Evolutionary conservation across 2,888 invertebrate genomes (phyloP).

Genomic region (Callyntrura sp.): DNA sequence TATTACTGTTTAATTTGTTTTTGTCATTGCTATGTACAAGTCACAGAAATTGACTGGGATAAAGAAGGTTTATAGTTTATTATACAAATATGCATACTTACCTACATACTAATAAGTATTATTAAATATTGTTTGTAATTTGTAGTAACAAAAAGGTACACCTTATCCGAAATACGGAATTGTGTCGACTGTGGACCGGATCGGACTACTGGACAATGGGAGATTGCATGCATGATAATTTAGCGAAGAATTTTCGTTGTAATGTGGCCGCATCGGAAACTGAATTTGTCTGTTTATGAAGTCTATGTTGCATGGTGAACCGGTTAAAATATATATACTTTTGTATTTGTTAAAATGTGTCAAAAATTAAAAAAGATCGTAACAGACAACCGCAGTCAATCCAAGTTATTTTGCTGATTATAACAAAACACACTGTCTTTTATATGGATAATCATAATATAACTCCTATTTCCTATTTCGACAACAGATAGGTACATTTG

Average conservation of each 20-base stretch:
- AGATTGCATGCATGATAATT: not conserved
- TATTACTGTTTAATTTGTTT: not conserved
- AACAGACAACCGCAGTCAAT: too few relatives aligned
- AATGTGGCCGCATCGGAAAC: not conserved
- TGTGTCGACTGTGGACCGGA: not conserved
- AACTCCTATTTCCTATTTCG: conserved; percentile 10
- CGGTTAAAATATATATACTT: conserved; percentile 22
- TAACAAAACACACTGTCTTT: too few relatives aligned
- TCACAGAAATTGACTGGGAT: not conserved
- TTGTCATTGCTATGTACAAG: not conserved
- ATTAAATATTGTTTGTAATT: too few relatives aligned
- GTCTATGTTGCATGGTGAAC: conserved; percentile 11
- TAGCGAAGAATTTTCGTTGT: too few relatives aligned
- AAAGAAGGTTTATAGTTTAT: not conserved
- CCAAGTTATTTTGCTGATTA: too few relatives aligned
- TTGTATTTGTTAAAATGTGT: not conserved
- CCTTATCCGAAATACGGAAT: not conserved
- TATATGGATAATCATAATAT: too few relatives aligned
- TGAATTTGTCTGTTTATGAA: not conserved
- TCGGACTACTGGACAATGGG: not conserved
- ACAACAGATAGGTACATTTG: conserved; percentile 59
- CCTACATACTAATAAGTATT: not conserved
- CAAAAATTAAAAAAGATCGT: not conserved
- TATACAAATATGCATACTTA: not conserved
- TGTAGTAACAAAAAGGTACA: too few relatives aligned